Percentiles rank a stretch among this genome's conserved stretches.
Evolutionary conservation across 2,888 invertebrate genomes (phyloP).

Genomic region (Thyatira batis): DNA sequence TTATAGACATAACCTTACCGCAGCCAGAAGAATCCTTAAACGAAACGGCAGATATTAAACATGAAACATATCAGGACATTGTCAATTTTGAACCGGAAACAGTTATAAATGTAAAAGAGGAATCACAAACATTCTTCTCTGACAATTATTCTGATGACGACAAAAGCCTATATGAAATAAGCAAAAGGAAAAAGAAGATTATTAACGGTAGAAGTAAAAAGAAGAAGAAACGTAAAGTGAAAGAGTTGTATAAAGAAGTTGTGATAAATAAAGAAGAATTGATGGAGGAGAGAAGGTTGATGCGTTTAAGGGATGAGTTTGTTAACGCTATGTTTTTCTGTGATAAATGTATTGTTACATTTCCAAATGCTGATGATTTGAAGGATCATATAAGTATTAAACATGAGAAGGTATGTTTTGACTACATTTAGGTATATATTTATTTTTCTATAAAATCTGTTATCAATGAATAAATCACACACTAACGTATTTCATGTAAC

Average conservation of each 20-base stretch:
- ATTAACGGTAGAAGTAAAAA: conserved; percentile 18
- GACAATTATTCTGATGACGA: conserved; percentile 32
- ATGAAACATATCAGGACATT: not conserved
- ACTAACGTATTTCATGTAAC: too few relatives aligned
- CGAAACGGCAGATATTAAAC: not conserved
- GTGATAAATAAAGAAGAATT: conserved; percentile 50
- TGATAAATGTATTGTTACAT: conserved; percentile 55
- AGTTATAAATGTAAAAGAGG: conserved; percentile 21
- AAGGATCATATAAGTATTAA: conserved; percentile 58
- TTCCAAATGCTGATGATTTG: conserved; percentile 66
- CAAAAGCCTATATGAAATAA: conserved; percentile 25
- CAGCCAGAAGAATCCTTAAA: not conserved
- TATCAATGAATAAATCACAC: too few relatives aligned
- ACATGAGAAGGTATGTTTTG: conserved; percentile 58
- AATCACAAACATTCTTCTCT: conserved; percentile 13
- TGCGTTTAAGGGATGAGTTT: conserved; percentile 53
- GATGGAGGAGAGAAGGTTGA: conserved; percentile 46
- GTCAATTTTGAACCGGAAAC: not conserved
- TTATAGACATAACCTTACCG: not conserved
- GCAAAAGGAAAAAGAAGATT: conserved; percentile 28
- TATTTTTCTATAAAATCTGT: too few relatives aligned
- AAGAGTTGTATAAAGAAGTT: conserved; percentile 45
- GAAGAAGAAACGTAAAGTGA: conserved; percentile 10
- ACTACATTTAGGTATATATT: too few relatives aligned
- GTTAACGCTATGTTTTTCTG: conserved; percentile 66